Conservation (phyloP, 2,888 invertebrate genomes). For the Melinopterus prodromus region DNA sequence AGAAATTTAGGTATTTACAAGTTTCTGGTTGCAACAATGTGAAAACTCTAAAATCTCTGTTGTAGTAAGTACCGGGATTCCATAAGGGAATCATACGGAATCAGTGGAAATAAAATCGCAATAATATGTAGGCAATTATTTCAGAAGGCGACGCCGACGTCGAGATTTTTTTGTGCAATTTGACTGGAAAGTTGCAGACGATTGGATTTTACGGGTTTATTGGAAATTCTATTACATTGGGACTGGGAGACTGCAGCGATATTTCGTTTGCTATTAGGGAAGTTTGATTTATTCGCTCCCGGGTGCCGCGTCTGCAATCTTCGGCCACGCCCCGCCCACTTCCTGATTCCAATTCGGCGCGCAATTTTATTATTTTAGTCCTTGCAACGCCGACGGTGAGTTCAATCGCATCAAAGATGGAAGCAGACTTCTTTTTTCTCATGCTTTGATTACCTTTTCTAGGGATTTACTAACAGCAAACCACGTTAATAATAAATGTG, state of each 20-base stretch:
- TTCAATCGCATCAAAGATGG: not conserved
- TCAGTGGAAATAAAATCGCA: not conserved
- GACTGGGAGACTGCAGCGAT: conserved; percentile 28
- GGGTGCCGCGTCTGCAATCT: conserved; percentile 37
- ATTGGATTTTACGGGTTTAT: conserved; percentile 8
- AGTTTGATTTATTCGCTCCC: conserved; percentile 39
- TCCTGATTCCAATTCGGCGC: conserved; percentile 24
- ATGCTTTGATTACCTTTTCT: not conserved
- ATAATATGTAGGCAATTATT: not conserved
- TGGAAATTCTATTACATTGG: conserved; percentile 36
- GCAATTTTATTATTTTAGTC: conserved; percentile 38
- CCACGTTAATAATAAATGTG: too few relatives aligned
- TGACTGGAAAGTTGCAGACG: conserved; percentile 8
- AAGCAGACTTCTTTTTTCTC: not conserved
- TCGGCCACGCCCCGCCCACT: conserved; percentile 35
- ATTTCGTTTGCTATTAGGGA: conserved; percentile 38
- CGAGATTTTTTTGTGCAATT: conserved; percentile 6
- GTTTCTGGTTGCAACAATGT: too few relatives aligned
- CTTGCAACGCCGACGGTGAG: not conserved
- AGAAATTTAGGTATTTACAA: too few relatives aligned
- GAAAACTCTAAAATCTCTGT: too few relatives aligned
- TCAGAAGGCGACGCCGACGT: not conserved
- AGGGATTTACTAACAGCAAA: not conserved
- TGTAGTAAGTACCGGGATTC: too few relatives aligned
- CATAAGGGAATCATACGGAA: too few relatives aligned